Evolutionary conservation across 2,113 vertebrate genomes (phyloP).

Genomic region (Climacteris rufus): DNA sequence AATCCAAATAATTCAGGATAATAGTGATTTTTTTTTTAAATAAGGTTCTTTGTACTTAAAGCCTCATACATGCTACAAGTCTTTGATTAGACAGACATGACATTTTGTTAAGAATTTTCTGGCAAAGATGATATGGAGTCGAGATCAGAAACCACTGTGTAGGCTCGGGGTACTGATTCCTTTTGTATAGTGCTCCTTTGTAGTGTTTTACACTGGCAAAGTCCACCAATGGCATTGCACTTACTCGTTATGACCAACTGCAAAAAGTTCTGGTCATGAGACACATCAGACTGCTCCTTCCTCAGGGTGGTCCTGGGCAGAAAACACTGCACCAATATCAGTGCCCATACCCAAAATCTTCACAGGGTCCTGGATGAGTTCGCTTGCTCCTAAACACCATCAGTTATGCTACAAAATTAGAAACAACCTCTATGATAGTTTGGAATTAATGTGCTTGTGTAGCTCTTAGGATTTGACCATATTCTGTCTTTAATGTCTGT

Average conservation of each 20-base stretch:
- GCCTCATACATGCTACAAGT: not conserved
- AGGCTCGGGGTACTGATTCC: not conserved
- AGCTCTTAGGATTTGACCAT: not conserved
- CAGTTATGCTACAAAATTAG: not conserved
- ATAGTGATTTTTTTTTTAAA: not conserved
- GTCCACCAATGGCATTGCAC: not conserved
- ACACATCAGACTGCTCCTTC: not conserved
- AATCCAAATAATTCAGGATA: constrained; percentile 24
- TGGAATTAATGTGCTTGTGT: not conserved
- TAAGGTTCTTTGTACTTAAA: not conserved
- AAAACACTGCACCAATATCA: not conserved
- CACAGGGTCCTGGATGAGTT: not conserved
- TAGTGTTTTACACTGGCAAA: not conserved
- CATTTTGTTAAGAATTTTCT: not conserved
- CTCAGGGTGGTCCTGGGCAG: not conserved
- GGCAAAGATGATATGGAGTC: not conserved
- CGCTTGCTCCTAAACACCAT: not conserved
- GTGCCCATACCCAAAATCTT: not conserved
- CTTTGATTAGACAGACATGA: not conserved
- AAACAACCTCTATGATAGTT: not conserved
- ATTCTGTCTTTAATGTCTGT: not conserved
- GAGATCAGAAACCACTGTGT: not conserved
- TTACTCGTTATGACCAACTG: not conserved
- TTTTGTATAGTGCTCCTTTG: not conserved
- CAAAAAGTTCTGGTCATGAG: not conserved